These are phyloP conservation scores for Tetranychus piercei DNA, from an alignment of 2,888 invertebrate species.

Conservation along the genomic window DNA sequence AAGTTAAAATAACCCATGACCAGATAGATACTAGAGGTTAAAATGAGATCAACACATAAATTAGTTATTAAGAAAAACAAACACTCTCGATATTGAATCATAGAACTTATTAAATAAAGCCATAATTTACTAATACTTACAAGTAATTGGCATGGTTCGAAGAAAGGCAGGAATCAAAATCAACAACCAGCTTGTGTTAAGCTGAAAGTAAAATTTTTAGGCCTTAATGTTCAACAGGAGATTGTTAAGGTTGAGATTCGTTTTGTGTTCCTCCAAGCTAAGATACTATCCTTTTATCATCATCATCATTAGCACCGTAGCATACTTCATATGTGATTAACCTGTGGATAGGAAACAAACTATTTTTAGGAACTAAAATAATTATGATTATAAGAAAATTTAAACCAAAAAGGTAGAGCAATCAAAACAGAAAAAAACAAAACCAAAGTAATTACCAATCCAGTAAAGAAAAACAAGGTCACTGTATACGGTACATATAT, in stretches of 20 bases:
- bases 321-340: neutral
- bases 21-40: neutral
- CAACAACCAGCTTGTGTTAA: neutral
- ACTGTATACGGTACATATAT: neutral
- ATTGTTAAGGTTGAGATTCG: neutral
- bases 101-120: neutral
- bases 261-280: neutral
- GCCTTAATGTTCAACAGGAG: neutral
- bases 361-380: neutral
- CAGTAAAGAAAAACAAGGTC: neutral
- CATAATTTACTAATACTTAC: neutral
- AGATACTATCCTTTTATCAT: neutral
- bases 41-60: neutral
- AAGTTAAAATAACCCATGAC: neutral
- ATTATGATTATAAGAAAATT: neutral
- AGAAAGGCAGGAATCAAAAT: neutral
- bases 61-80: neutral
- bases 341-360: neutral
- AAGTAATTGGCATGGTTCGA: neutral
- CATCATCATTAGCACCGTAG: neutral
- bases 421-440: neutral
- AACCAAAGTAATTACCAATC: neutral
- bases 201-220: neutral
- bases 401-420: neutral
- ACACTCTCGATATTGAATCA: neutral